Base-by-base conservation (phyloP, 2,888 invertebrate species). In the Bombylius discolor region DNA sequence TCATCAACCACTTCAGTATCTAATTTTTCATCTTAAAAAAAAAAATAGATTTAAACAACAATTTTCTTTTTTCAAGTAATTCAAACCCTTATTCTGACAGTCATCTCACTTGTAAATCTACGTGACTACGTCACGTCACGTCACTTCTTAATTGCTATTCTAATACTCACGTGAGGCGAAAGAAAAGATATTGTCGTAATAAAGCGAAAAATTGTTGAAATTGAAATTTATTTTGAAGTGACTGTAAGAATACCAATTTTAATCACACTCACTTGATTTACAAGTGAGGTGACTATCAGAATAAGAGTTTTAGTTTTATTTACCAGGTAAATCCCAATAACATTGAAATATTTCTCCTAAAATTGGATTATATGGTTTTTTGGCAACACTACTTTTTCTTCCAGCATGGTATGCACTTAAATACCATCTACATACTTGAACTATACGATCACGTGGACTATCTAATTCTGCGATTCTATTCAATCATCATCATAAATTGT, bases 361-460 rank as follows among this genome's bases (percentile, higher is more conserved):
- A 63, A 99, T 89, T 5, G 99, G 98, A 78, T 99, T 99, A 77
- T 98, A 99, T 0, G 98, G 98, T 71, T 99, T 99, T 77, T 97
- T 98, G 61, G 98, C 97, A 32, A 99, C 95, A 47, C 92, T 85
- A 61, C 93, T 93, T 74, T 95, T 96, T 61, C 99, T 83, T 1
- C 98, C 98, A 4, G 99, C 99, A 77, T 99, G 98, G 78, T 95
- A 99, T 57, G 98, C 95, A 64, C 95, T 95, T 65, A 99, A 76
- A 77, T 99, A 99, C 96, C 98, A 99, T 63, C 88, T 82, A 3
- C 96, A 86, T 42, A 94, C 89, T 75, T 94, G 94, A 33, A 97
- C 83, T 85, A 98, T 95, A 57, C 97, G 81, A 58, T 96, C 95
- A 61, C 81, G 80, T 0, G 96, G 88, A 46, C 87, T 87, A 49